Evolutionary conservation across 1,140 invertebrate species (phyloP).

Genomic region (Drosophila takahashii): DNA sequence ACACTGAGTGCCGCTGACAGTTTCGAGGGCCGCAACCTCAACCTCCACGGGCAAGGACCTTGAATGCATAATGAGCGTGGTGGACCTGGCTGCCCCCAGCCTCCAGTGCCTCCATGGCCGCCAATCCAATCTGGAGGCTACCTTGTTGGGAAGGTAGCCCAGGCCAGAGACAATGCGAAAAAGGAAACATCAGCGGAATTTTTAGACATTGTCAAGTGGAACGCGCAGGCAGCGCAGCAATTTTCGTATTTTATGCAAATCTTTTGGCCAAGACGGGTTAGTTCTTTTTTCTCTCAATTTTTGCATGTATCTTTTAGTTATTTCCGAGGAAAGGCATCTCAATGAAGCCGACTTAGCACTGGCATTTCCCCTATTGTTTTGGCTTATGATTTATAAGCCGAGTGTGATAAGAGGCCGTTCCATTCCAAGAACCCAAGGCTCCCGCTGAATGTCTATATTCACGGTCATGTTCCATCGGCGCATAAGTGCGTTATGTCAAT

Average conservation of each 20-base stretch:
- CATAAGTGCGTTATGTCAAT: slow-evolving; percentile 79
- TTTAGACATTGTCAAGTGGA: slow-evolving; percentile 79
- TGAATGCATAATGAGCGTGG: slow-evolving; percentile 80
- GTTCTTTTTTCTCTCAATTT: slow-evolving; percentile 15
- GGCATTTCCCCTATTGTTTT: slow-evolving; percentile 59
- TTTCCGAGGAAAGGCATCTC: slow-evolving; percentile 50
- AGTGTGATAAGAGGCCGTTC: slow-evolving; percentile 37
- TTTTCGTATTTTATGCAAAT: slow-evolving; percentile 81
- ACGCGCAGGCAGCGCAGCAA: slow-evolving; percentile 43
- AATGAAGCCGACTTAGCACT: slow-evolving; percentile 29
- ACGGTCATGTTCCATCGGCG: slow-evolving; percentile 19
- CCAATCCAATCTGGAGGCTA: slow-evolving; percentile 19
- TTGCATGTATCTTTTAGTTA: not conserved
- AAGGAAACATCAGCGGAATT: slow-evolving; percentile 74
- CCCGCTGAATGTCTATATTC: slow-evolving; percentile 32
- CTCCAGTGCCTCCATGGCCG: not conserved
- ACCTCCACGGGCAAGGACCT: slow-evolving; percentile 72
- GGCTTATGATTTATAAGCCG: slow-evolving; percentile 66
- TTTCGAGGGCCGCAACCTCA: slow-evolving; percentile 65
- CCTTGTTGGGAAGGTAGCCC: slow-evolving; percentile 34
- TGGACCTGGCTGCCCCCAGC: slow-evolving; percentile 3
- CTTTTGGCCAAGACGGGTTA: slow-evolving; percentile 21
- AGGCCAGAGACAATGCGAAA: slow-evolving; percentile 63
- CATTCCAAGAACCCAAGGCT: slow-evolving; percentile 48
- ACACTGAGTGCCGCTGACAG: slow-evolving; percentile 69